These are phyloP conservation scores for Phymastichus coffea DNA, from an alignment of 1,140 invertebrate species.

Conservation along the genomic window DNA sequence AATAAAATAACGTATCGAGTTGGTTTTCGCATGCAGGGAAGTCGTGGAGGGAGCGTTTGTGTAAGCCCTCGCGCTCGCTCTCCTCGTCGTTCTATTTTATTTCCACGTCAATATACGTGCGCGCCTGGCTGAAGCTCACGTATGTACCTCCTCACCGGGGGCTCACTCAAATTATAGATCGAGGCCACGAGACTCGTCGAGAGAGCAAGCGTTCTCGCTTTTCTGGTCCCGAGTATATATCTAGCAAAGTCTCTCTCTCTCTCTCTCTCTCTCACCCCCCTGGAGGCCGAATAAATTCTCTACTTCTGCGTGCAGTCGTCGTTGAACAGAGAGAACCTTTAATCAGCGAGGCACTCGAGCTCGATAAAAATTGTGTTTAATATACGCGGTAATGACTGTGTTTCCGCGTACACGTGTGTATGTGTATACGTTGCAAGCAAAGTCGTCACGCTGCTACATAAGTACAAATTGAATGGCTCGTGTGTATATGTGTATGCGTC, in stretches of 20 bases:
- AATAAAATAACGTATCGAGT: no score
- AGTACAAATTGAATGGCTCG: conserved; percentile 14
- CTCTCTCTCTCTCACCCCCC: conserved; percentile 1
- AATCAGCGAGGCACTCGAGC: conserved; percentile 9
- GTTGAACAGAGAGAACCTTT: conserved; percentile 17
- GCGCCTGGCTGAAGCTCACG: no score
- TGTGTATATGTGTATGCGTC: not conserved
- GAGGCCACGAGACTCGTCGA: conserved; percentile 1
- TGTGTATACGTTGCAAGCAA: not conserved
- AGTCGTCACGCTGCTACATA: not conserved
- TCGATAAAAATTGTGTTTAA: conserved; percentile 22
- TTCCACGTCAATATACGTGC: not conserved
- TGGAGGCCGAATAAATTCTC: conserved; percentile 20
- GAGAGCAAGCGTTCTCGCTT: no score
- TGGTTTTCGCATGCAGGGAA: no score
- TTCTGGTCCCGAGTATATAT: not conserved
- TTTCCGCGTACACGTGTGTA: not conserved
- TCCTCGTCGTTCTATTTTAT: conserved; percentile 1
- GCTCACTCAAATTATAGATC: conserved; percentile 26
- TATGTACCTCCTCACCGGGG: not conserved
- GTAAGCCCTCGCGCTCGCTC: not conserved
- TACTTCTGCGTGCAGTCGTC: no score
- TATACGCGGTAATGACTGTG: conserved; percentile 17
- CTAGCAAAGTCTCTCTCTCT: no score
- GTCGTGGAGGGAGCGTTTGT: no score